phyloP scores from a whole-genome alignment of 2,888 invertebrate genomes.

The Dendrolimus houi region DNA sequence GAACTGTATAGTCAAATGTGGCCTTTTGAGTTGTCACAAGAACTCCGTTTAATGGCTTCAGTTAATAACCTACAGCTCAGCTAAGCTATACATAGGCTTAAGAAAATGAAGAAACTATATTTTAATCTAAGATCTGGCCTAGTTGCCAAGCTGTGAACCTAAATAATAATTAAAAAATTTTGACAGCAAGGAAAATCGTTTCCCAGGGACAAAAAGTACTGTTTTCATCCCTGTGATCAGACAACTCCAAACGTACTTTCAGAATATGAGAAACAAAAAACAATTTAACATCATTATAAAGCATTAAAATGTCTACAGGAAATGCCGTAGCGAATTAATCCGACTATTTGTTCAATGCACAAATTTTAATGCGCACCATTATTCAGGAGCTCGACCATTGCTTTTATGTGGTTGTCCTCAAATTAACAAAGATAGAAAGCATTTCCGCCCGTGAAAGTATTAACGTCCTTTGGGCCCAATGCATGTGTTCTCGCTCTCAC shows the following conservation, averaged over 20 bases:
- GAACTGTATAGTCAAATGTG: no score
- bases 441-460: conserved; percentile 50
- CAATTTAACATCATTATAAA: not conserved
- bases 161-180: no score
- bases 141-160: no score
- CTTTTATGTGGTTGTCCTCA: conserved; percentile 37
- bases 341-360: conserved; percentile 28
- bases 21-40: no score
- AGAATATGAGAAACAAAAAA: not conserved
- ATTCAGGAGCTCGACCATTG: conserved; percentile 26
- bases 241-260: not conserved
- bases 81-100: no score
- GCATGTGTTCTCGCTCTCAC: conserved; percentile 44
- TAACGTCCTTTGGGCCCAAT: conserved; percentile 38
- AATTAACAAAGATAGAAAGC: conserved; percentile 53
- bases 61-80: no score
- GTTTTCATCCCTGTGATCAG: no score
- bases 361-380: conserved; percentile 19
- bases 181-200: no score
- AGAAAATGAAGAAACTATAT: no score
- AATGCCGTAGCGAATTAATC: conserved; percentile 42
- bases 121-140: no score
- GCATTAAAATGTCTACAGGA: conserved; percentile 20
- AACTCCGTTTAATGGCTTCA: no score
- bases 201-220: no score